A percentile compares a stretch with the other conserved stretches of the same genome.
These are phyloP conservation scores for Brachyrhaphis roseni DNA, from an alignment of 2,797 vertebrate species.

Conservation along the genomic window DNA sequence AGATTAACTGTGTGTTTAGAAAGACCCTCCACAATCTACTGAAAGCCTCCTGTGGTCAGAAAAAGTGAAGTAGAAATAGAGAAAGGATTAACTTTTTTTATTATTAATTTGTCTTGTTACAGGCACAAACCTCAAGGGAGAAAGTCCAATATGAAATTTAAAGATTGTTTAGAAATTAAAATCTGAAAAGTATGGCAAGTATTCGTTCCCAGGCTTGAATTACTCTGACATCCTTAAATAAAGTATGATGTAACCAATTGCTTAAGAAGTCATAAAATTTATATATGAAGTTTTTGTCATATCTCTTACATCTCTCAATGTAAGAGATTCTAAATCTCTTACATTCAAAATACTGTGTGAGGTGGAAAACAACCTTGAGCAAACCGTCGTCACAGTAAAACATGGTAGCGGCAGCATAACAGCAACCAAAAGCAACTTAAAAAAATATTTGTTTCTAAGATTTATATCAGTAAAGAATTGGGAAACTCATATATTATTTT, in stretches of 20 bases:
- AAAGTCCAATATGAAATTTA: background rate
- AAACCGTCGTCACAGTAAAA: background rate
- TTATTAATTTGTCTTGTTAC: background rate
- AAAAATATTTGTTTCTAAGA: background rate
- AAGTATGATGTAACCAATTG: background rate
- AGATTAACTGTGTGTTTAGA: constrained; percentile 16
- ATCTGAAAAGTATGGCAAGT: background rate
- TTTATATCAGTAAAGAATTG: background rate
- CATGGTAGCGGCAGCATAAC: too few relatives aligned
- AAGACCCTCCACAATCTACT: background rate
- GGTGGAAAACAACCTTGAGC: background rate
- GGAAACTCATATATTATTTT: background rate
- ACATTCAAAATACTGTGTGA: background rate
- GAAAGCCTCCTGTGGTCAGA: background rate
- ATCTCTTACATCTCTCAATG: too few relatives aligned
- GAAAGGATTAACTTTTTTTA: background rate
- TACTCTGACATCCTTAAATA: background rate
- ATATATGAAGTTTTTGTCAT: background rate
- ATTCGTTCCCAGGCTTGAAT: background rate
- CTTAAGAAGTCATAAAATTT: background rate
- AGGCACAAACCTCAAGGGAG: background rate
- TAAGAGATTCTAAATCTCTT: too few relatives aligned
- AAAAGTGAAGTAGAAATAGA: background rate
- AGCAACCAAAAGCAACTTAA: background rate
- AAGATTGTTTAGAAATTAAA: background rate